Evolutionary conservation across 2,797 vertebrate species (phyloP).

Genomic region (Lateolabrax maculatus): DNA sequence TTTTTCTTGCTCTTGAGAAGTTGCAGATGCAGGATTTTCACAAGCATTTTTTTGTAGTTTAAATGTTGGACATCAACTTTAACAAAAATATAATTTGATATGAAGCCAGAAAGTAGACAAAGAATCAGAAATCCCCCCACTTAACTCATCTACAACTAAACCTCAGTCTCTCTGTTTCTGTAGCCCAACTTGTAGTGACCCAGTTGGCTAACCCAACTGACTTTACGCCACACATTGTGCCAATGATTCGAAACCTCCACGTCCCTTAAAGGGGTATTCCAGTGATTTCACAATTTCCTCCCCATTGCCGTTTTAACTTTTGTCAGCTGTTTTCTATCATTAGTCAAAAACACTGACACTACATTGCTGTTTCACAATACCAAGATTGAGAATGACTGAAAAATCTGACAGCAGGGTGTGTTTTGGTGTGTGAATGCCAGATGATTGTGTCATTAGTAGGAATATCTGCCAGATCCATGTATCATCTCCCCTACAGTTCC

Average conservation of each 20-base stretch:
- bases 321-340: constrained; percentile 65
- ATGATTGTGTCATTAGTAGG: constrained; percentile 72
- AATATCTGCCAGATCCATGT: constrained; percentile 66
- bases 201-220: constrained; percentile 71
- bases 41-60: not conserved
- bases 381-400: constrained; percentile 37
- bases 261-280: constrained; percentile 70
- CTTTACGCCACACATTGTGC: constrained; percentile 56
- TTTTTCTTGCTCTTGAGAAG: not conserved
- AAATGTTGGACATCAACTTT: not conserved
- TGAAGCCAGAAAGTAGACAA: constrained; percentile 11
- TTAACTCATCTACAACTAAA: constrained; percentile 34
- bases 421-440: constrained; percentile 62
- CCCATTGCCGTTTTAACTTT: constrained; percentile 43
- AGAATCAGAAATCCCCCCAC: constrained; percentile 24
- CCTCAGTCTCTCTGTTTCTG: constrained; percentile 26
- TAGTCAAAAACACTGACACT: constrained; percentile 7
- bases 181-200: constrained; percentile 66
- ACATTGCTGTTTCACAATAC: constrained; percentile 36
- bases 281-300: constrained; percentile 67
- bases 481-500: constrained; percentile 62
- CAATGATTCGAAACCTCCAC: constrained; percentile 48
- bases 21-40: not conserved
- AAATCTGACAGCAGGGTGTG: constrained; percentile 61
- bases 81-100: not conserved